phyloP scores from a whole-genome alignment of 2,888 invertebrate genomes.

The Phytoseiulus persimilis region DNA sequence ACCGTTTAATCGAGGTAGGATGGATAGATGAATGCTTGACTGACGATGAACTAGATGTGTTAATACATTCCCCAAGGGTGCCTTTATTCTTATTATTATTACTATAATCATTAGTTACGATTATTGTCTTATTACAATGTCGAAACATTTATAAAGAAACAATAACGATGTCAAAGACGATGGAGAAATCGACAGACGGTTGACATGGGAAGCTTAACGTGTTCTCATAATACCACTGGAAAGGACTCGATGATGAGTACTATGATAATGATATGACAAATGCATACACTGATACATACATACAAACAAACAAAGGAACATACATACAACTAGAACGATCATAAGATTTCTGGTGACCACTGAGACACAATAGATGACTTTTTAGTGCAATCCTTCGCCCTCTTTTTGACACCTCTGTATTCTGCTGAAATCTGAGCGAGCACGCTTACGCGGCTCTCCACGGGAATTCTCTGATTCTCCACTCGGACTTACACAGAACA shows the following conservation, averaged over 20 bases:
- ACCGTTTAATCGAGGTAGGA: not conserved
- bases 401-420: not conserved
- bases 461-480: not conserved
- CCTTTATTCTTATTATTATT: slow-evolving; percentile 37
- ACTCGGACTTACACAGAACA: not conserved
- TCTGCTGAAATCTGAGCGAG: not conserved
- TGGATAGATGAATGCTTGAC: not conserved
- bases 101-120: slow-evolving; percentile 5
- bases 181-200: not conserved
- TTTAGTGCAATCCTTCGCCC: not conserved
- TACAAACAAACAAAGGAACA: not conserved
- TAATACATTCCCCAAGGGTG: slow-evolving; percentile 39
- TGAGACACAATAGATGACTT: not conserved
- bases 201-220: not conserved
- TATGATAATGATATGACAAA: not conserved
- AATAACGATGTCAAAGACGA: not conserved
- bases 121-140: not conserved
- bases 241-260: not conserved
- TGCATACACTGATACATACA: not conserved
- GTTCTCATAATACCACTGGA: not conserved
- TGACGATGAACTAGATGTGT: not conserved
- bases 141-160: not conserved
- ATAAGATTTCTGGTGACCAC: not conserved
- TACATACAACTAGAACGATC: not conserved
- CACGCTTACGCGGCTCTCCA: not conserved